These are phyloP conservation scores for Cebus imitator DNA, from an alignment of 2,113 vertebrate genomes.

Conservation along the genomic window DNA sequence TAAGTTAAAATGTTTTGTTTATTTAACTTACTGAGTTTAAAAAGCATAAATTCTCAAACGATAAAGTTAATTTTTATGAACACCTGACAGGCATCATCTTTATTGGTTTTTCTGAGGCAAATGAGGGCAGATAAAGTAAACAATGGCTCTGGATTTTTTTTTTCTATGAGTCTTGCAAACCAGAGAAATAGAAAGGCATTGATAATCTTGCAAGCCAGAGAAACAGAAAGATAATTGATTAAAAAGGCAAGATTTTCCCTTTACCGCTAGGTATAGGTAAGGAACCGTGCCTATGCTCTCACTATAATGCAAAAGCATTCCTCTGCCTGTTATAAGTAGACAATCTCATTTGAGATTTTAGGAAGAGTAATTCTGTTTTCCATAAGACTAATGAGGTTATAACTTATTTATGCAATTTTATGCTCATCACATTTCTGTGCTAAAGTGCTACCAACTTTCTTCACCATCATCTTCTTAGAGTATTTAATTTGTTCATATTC, in stretches of 20 bases:
- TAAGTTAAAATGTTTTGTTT: not conserved
- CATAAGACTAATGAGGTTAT: slow-evolving; percentile 55
- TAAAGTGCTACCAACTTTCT: slow-evolving; percentile 24
- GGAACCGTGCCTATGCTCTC: not conserved
- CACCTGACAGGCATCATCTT: not conserved
- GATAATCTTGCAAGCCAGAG: not conserved
- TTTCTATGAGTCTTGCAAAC: not conserved
- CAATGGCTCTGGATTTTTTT: not conserved
- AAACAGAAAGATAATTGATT: not conserved
- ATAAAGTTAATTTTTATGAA: slow-evolving; percentile 27
- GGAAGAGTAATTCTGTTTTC: slow-evolving; percentile 53
- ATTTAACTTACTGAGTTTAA: slow-evolving; percentile 9
- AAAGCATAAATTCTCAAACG: not conserved
- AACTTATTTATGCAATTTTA: slow-evolving; percentile 50
- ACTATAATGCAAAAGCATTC: not conserved
- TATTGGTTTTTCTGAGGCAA: not conserved
- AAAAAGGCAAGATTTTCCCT: not conserved
- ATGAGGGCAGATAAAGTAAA: not conserved
- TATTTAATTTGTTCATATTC: not conserved
- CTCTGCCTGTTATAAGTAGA: not conserved
- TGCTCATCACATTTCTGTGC: not conserved
- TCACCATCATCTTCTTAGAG: not conserved
- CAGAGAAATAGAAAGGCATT: not conserved
- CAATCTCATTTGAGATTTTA: slow-evolving; percentile 33
- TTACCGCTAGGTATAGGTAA: not conserved